Evolutionary conservation across 2,888 invertebrate genomes (phyloP), one percentile per base, ranked within the genome.

Genomic region (Acanthosepion lycidas): DNA sequence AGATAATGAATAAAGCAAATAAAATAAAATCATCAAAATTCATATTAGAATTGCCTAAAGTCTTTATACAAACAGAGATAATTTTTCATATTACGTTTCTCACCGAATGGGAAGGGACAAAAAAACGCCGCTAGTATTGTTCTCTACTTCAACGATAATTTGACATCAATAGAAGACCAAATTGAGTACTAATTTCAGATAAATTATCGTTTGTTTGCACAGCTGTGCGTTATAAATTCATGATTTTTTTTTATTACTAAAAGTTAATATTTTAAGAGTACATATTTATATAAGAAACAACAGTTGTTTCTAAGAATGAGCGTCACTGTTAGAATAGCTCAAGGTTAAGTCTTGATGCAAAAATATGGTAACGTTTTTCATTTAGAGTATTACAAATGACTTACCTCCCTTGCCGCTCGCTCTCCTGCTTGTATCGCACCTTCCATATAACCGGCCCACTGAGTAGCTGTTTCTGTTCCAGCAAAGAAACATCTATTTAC

Each of bases 371-470:
- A n/a, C 78, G 28, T 78, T 42, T 42, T 42, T 42, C 1, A 42
- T 42, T 42, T 23, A 26, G 26, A 64, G 15, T 51, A 78, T 91
- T 94, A 28, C 33, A 6, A n/a, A 26, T 55, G 53, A n/a, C 95
- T 93, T 94, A 97, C 97, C 96, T 97, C 97, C 94, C 96, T 96
- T 59, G 97, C 97, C 18, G 97, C 97, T 20, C 97, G 95, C 94
- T 97, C 96, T 53, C 97, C 97, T 18, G 97, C 96, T 94, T 97
- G 96, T 12, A 97, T 95, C 9, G 97, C 97, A 20, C 97, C 97
- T 91, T 97, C 97, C 97, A 97, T 97, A 95, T 97, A 97, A 15
- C 97, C 97, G 12, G 96, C 95, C 97, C 97, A 97, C 6, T 95
- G 55, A 0, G 96, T 96, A 42, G 97, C 97, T 6, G 96, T 96